These are phyloP conservation scores for Pelvicachromis taeniatus DNA, from an alignment of 2,113 vertebrate species.

Conservation along the genomic window DNA sequence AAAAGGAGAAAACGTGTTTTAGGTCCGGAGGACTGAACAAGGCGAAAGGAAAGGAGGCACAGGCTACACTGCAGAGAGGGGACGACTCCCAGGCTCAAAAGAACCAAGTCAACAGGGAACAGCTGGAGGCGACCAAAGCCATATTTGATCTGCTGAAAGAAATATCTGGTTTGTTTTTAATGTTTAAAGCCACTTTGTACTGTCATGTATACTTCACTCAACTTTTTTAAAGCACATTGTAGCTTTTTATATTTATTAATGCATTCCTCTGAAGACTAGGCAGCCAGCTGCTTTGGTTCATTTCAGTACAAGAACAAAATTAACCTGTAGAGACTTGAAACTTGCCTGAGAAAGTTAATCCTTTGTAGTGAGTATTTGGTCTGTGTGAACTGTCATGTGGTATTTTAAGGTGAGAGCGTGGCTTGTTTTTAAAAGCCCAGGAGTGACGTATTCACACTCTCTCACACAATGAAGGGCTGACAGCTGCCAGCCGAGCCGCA, in stretches of 20 bases:
- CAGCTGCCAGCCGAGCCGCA: background rate
- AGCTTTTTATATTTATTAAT: background rate
- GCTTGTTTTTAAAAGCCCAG: background rate
- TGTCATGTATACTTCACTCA: background rate
- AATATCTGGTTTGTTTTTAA: constrained; percentile 69
- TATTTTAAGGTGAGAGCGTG: background rate
- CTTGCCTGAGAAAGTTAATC: background rate
- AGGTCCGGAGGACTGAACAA: constrained; percentile 14
- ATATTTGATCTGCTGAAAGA: constrained; percentile 76
- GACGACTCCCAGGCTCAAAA: constrained; percentile 38
- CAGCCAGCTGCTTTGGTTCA: background rate
- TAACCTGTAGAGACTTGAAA: background rate
- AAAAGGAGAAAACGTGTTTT: constrained; percentile 45
- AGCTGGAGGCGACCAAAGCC: constrained; percentile 69
- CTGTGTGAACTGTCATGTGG: background rate
- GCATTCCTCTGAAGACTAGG: background rate
- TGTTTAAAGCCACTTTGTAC: background rate
- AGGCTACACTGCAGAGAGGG: constrained; percentile 11
- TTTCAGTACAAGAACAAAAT: background rate
- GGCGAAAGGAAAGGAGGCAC: constrained; percentile 38
- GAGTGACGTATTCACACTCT: background rate
- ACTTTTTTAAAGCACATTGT: background rate
- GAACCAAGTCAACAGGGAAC: constrained; percentile 50
- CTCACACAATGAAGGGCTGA: background rate
- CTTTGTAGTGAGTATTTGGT: background rate